These are phyloP conservation scores for Semicossyphus pulcher DNA, from an alignment of 2,113 vertebrate species.

Conservation along the genomic window DNA sequence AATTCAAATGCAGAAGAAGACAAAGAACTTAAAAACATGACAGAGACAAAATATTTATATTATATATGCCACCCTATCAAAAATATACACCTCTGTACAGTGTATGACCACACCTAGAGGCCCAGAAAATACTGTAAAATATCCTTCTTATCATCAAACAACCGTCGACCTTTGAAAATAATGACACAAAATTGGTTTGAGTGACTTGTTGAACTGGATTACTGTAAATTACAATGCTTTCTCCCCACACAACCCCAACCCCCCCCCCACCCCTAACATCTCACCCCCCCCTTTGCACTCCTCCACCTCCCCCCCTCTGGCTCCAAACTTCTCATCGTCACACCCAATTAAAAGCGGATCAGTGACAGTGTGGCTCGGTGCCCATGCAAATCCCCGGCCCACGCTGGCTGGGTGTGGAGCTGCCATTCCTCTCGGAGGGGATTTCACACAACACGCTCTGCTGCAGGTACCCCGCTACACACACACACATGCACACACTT, in stretches of 20 bases:
- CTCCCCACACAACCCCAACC: not conserved
- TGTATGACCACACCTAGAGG: no score
- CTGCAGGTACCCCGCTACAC: conserved; percentile 21
- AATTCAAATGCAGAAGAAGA: not conserved
- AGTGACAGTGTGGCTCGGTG: conserved; percentile 68
- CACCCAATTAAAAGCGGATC: conserved; percentile 79
- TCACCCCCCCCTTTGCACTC: no score
- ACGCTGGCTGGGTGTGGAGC: conserved; percentile 63
- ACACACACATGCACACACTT: not conserved
- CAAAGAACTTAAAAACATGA: no score
- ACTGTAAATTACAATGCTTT: not conserved
- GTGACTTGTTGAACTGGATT: conserved; percentile 21
- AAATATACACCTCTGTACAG: no score
- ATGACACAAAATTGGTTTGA: not conserved
- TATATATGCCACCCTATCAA: no score
- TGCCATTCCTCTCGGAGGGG: conserved; percentile 58
- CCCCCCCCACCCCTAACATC: no score
- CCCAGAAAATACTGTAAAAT: not conserved
- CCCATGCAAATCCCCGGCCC: conserved; percentile 81
- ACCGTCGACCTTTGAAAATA: conserved; percentile 13
- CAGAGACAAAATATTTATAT: no score
- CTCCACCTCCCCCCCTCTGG: not conserved
- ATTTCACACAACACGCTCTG: conserved; percentile 67
- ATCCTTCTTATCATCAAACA: not conserved
- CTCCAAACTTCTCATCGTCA: conserved; percentile 74